Evolutionary conservation across 2,888 invertebrate genomes (phyloP).

Genomic region (Aethes cnicana): DNA sequence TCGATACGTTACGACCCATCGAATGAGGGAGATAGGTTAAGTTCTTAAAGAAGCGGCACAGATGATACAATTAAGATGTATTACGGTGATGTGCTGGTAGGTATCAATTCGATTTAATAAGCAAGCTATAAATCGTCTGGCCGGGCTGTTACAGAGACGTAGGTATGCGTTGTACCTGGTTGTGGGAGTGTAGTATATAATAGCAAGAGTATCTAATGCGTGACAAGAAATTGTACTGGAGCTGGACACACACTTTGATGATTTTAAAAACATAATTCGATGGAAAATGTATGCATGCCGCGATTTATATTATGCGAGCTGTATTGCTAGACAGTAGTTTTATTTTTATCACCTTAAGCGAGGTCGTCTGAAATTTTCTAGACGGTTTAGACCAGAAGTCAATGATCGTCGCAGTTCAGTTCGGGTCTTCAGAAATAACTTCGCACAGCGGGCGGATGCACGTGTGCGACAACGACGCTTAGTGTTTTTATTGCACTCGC

Average conservation of each 20-base stretch:
- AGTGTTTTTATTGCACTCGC: conserved; percentile 67
- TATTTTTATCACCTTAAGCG: conserved; percentile 13
- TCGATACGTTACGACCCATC: conserved; percentile 15
- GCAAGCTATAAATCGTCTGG: conserved; percentile 13
- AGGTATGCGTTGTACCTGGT: conserved; percentile 6
- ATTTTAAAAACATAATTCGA: too few species aligned
- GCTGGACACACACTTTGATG: too few species aligned
- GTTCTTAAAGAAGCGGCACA: conserved; percentile 24
- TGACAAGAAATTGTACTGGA: background rate
- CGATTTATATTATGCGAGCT: background rate
- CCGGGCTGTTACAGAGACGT: conserved; percentile 10
- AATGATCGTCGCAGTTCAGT: conserved; percentile 24
- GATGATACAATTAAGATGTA: conserved; percentile 33
- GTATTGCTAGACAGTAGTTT: conserved; percentile 11
- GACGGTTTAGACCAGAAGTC: conserved; percentile 12
- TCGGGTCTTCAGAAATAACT: conserved; percentile 64
- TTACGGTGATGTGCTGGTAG: conserved; percentile 22
- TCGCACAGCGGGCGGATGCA: conserved; percentile 77
- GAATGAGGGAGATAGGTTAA: conserved; percentile 17
- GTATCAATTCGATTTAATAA: conserved; percentile 19
- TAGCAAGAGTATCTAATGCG: conserved; percentile 10
- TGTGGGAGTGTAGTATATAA: conserved; percentile 4
- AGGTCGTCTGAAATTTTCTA: conserved; percentile 22
- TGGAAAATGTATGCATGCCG: background rate
- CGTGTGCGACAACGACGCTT: conserved; percentile 69